Evolutionary conservation across 2,113 vertebrate species (phyloP).

Genomic region (Eretmochelys imbricata): DNA sequence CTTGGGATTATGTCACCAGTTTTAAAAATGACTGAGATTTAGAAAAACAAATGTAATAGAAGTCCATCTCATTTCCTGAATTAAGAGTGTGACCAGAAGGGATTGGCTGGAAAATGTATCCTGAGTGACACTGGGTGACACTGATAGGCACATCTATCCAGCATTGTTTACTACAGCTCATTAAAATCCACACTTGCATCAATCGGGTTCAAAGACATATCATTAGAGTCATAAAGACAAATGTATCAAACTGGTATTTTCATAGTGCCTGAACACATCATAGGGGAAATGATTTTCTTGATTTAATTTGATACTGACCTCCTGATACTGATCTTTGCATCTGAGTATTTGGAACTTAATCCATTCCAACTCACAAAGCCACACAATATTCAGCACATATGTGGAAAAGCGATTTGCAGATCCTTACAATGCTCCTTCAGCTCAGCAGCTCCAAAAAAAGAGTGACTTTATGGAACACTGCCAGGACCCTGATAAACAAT

Average conservation of each 20-base stretch:
- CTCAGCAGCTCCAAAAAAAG: slow-evolving; percentile 1
- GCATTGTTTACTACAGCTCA: not conserved
- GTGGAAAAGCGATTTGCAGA: slow-evolving; percentile 25
- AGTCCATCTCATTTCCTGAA: not conserved
- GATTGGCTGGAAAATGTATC: not conserved
- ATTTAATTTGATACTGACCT: not conserved
- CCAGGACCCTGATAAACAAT: slow-evolving; percentile 53
- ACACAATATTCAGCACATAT: slow-evolving; percentile 7
- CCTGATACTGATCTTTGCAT: no score
- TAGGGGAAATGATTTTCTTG: not conserved
- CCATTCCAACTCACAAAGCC: slow-evolving; percentile 11
- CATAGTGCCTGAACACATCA: not conserved
- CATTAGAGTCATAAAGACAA: not conserved
- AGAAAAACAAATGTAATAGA: not conserved
- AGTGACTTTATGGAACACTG: not conserved
- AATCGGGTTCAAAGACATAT: not conserved
- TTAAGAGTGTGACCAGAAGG: not conserved
- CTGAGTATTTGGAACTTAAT: not conserved
- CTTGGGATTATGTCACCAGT: not conserved
- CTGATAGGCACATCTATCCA: not conserved
- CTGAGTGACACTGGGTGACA: not conserved
- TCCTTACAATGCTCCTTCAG: slow-evolving; percentile 15
- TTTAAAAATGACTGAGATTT: slow-evolving; percentile 24
- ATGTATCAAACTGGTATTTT: not conserved
- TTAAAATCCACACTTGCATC: not conserved